These are phyloP conservation scores for Agrochola litura DNA, from an alignment of 2,888 invertebrate species.

Conservation along the genomic window DNA sequence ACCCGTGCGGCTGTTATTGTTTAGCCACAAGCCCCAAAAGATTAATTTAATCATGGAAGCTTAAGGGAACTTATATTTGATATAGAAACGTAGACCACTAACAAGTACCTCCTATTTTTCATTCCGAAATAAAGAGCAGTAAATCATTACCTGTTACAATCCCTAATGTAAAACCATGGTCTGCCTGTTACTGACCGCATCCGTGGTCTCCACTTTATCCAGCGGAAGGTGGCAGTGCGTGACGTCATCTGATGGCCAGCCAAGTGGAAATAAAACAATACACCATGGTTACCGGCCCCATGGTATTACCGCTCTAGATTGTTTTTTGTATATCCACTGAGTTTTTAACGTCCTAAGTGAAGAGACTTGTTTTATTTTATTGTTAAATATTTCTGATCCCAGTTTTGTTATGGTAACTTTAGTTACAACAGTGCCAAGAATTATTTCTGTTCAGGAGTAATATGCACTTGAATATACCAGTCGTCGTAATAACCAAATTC, in stretches of 20 bases:
- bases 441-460: constrained; percentile 55
- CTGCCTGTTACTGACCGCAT: constrained; percentile 61
- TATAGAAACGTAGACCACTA: background rate
- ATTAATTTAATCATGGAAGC: background rate
- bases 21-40: no score
- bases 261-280: constrained; percentile 85
- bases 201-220: constrained; percentile 75
- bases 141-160: constrained; percentile 26
- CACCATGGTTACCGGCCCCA: constrained; percentile 72
- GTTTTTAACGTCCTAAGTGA: constrained; percentile 38
- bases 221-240: constrained; percentile 83
- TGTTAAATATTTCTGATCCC: constrained; percentile 27
- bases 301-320: constrained; percentile 72
- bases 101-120: background rate
- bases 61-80: background rate
- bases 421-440: constrained; percentile 57
- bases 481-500: constrained; percentile 35
- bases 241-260: constrained; percentile 85
- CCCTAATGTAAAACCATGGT: constrained; percentile 37
- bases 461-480: constrained; percentile 39
- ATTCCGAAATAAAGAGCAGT: constrained; percentile 37
- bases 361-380: constrained; percentile 35
- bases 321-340: constrained; percentile 49
- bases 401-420: constrained; percentile 36
- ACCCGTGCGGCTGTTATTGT: no score